Evolutionary conservation across 2,888 invertebrate genomes (phyloP).

Genomic region (Punctoribates punctum): DNA sequence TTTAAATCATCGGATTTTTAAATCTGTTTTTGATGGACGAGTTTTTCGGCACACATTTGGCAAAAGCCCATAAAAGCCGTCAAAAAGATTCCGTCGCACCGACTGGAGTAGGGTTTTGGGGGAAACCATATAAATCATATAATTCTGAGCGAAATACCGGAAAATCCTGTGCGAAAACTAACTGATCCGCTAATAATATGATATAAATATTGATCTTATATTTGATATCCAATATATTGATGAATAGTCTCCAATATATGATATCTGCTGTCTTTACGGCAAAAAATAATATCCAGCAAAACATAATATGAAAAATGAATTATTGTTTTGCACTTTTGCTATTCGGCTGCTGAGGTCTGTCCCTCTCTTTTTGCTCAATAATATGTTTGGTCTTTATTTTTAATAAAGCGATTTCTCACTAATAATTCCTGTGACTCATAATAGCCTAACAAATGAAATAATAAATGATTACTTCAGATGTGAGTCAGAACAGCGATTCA

Average conservation of each 20-base stretch:
- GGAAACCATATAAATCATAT: background rate
- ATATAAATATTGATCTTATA: slow-evolving; percentile 9
- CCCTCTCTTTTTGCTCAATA: too few species aligned
- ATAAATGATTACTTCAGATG: slow-evolving; percentile 1
- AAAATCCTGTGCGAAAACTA: background rate
- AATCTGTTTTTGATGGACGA: background rate
- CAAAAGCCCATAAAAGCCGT: too few species aligned
- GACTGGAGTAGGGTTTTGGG: background rate
- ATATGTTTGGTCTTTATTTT: slow-evolving; percentile 8
- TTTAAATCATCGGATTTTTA: background rate
- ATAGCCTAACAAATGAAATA: slow-evolving; percentile 6
- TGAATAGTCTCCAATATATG: background rate
- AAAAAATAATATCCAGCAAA: background rate
- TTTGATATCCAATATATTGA: background rate
- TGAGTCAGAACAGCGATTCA: background rate
- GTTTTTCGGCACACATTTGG: too few species aligned
- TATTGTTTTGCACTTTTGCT: background rate
- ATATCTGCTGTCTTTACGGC: background rate
- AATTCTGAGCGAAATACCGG: slow-evolving; percentile 2
- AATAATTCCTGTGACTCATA: slow-evolving; percentile 22
- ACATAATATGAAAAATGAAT: slow-evolving; percentile 5
- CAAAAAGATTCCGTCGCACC: background rate
- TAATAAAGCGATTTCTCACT: slow-evolving; percentile 27
- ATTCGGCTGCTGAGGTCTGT: background rate
- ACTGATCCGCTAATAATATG: background rate